Conservation (phyloP, 2,888 invertebrate genomes). For the Drosophila mercatorum region DNA sequence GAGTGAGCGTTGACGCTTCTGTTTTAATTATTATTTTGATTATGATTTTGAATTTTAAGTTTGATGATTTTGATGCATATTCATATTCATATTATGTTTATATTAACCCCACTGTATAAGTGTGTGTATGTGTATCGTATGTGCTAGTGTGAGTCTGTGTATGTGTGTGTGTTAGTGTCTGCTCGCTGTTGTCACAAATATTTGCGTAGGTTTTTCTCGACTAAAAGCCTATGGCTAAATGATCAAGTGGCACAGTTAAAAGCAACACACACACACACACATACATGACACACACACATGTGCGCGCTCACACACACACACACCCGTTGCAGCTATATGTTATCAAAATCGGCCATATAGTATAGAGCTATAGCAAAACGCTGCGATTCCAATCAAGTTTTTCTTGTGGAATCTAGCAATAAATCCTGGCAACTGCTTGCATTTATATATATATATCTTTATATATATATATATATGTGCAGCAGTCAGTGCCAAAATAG, state of each 20-base stretch:
- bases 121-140: background rate
- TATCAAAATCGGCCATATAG: conserved; percentile 70
- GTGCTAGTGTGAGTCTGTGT: conserved; percentile 5
- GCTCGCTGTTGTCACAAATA: conserved; percentile 61
- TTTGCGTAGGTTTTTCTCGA: conserved; percentile 83
- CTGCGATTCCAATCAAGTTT: conserved; percentile 29
- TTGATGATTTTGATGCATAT: conserved; percentile 58
- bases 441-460: background rate
- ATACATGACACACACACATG: background rate
- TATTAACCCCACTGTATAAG: conserved; percentile 44
- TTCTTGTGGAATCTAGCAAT: conserved; percentile 30
- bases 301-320: conserved; percentile 15
- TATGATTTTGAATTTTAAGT: conserved; percentile 46
- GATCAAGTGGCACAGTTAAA: conserved; percentile 55
- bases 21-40: conserved; percentile 42
- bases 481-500: conserved; percentile 49
- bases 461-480: background rate
- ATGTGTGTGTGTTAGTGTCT: conserved; percentile 13
- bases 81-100: conserved; percentile 48
- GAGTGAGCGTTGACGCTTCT: conserved; percentile 58
- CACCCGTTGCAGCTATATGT: conserved; percentile 52
- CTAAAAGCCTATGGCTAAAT: conserved; percentile 83
- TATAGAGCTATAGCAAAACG: conserved; percentile 57
- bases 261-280: conserved; percentile 13
- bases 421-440: conserved; percentile 54